Conservation (phyloP, 2,113 vertebrate genomes). For the Cebus imitator region DNA sequence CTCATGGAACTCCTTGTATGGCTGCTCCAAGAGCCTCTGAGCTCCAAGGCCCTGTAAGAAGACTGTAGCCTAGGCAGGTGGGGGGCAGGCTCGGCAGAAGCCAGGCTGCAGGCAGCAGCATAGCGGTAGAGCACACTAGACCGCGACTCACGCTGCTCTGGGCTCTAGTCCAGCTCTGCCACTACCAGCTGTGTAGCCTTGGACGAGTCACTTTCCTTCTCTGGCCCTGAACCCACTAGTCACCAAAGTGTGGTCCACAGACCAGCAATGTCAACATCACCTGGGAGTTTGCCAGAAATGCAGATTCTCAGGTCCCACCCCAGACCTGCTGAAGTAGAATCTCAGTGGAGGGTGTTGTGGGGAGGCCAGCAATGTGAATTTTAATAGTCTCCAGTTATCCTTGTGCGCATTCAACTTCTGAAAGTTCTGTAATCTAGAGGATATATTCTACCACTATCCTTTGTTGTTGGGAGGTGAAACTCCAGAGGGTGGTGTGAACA, state of each 20-base stretch:
- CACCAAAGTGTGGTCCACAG: not conserved
- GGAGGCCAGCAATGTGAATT: not conserved
- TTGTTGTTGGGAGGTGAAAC: too few species aligned
- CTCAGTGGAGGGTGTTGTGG: not conserved
- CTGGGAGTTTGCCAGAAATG: not conserved
- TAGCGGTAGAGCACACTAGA: not conserved
- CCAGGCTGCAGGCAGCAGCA: not conserved
- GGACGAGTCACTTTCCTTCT: not conserved
- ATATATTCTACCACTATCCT: not conserved
- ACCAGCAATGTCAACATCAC: not conserved
- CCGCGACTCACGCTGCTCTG: not conserved
- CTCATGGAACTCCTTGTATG: not conserved
- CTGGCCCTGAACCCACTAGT: not conserved
- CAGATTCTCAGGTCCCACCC: not conserved
- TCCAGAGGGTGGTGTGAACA: not conserved
- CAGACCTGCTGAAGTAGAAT: not conserved
- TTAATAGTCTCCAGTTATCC: not conserved
- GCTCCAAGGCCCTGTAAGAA: not conserved
- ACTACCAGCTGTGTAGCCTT: not conserved
- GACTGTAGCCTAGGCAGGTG: not conserved
- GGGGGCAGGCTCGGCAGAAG: not conserved
- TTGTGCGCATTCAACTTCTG: not conserved
- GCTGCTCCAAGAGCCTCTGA: not conserved
- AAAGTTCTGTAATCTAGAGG: not conserved
- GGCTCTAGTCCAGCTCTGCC: not conserved